Evolutionary conservation across 2,113 vertebrate genomes (phyloP), one percentile per base, ranked within the genome.

Genomic region (Phyllopteryx taeniolatus): DNA sequence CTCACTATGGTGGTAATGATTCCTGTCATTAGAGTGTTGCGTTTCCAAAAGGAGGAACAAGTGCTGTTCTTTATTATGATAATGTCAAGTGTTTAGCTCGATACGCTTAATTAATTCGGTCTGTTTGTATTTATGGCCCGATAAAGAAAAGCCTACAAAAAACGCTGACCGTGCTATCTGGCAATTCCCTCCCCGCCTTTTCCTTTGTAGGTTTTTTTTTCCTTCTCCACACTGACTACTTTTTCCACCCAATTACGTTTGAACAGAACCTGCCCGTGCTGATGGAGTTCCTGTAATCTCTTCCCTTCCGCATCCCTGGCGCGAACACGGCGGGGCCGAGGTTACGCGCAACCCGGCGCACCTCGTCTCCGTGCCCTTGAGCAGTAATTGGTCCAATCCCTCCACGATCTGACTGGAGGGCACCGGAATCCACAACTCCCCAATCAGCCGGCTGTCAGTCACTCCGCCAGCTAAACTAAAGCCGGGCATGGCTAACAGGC

Each of bases 381-480:
- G 88, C 81, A 2, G 84, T 91, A 91, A 91, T 91, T 91, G 90
- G 85, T 89, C 70, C 86, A 86, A 90, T 91, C 84, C 87, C 85
- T 70, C 76, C 79, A 83, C 82, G 87, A 89, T 90, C 87, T 80
- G 83, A 82, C 87, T 91, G 83, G 79, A 88, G 87, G 87, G 81
- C 82, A 88, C 75, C 74, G 78, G 86, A 86, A 89, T 88, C 90
- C 88, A 66, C 80, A 35, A 81, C 83, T 75, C 77, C 78, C 78
- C 90, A 89, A 90, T 90, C 88, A 90, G 83, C 79, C 67, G 3
- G 77, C 87, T 88, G 90, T 89, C 90, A 89, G 71, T 91, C 90
- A 89, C 76, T 75, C 86, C 77, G 84, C 81, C 88, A 79, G 79
- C 85, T 81, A 80, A 85, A 88, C 85, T 82, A 84, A 87, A 86